Percentiles rank a stretch among this genome's conserved stretches.
These are phyloP conservation scores for Corythaixoides concolor DNA, from an alignment of 2,113 vertebrate species.

Conservation along the genomic window DNA sequence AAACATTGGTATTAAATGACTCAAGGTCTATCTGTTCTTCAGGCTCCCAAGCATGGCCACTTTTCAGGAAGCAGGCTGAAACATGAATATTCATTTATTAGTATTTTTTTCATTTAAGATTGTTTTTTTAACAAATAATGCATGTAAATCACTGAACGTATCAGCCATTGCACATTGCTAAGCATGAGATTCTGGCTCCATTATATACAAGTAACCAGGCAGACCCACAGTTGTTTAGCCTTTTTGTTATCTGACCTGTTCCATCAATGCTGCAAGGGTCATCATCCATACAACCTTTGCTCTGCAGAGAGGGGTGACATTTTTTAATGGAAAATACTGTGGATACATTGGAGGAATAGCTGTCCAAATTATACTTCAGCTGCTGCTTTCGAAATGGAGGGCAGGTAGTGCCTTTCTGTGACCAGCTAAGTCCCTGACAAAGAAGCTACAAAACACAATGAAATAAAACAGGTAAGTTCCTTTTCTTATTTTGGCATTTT, in stretches of 20 bases:
- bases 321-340: conserved; percentile 67
- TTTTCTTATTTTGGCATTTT: background rate
- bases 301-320: conserved; percentile 48
- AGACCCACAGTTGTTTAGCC: background rate
- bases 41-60: conserved; percentile 77
- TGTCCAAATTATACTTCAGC: conserved; percentile 78
- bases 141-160: fast-evolving
- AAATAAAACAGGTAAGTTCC: fast-evolving
- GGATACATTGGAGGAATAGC: conserved; percentile 79
- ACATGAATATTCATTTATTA: background rate
- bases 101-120: background rate
- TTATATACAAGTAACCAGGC: background rate
- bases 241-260: background rate
- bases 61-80: background rate
- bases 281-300: background rate
- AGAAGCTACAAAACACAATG: conserved; percentile 68
- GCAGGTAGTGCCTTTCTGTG: conserved; percentile 56
- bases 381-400: conserved; percentile 78
- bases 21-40: conserved; percentile 87
- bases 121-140: background rate
- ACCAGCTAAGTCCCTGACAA: conserved; percentile 80
- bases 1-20: conserved; percentile 82
- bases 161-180: background rate
- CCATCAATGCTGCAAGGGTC: background rate
- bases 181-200: background rate